phyloP scores from a whole-genome alignment of 2,113 vertebrate genomes.

The Spizaetus ornatus region DNA sequence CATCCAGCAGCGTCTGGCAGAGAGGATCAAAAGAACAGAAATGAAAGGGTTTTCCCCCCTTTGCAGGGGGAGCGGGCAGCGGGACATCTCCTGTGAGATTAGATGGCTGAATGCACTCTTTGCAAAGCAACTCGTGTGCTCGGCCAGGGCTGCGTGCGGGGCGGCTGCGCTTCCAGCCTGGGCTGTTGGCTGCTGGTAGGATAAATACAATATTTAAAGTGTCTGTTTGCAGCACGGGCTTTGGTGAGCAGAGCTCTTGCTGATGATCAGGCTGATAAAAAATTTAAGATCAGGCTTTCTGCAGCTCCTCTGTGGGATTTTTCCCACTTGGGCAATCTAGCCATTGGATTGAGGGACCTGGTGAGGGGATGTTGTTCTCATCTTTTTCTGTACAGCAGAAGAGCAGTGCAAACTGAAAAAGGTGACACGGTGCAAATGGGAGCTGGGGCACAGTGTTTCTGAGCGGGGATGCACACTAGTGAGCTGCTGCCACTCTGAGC shows the following conservation, averaged over 20 bases:
- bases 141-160: rapidly evolving
- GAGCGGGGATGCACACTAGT: background rate
- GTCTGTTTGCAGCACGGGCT: background rate
- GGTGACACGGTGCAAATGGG: background rate
- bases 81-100: background rate
- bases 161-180: rapidly evolving
- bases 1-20: background rate
- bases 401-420: background rate
- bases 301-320: background rate
- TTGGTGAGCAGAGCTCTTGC: background rate
- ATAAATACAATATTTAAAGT: background rate
- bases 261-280: background rate
- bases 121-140: rapidly evolving
- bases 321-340: background rate
- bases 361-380: background rate
- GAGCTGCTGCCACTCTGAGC: background rate
- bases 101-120: background rate
- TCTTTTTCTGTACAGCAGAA: background rate
- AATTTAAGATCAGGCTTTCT: background rate
- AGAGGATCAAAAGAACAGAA: conserved; percentile 10
- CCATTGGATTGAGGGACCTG: background rate
- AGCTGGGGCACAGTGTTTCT: background rate
- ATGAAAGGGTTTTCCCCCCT: background rate
- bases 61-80: background rate
- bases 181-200: background rate